Percentiles rank a stretch among this genome's conserved stretches.
These are phyloP conservation scores for Sandelia bainsii DNA, from an alignment of 2,797 vertebrate genomes.

Conservation along the genomic window DNA sequence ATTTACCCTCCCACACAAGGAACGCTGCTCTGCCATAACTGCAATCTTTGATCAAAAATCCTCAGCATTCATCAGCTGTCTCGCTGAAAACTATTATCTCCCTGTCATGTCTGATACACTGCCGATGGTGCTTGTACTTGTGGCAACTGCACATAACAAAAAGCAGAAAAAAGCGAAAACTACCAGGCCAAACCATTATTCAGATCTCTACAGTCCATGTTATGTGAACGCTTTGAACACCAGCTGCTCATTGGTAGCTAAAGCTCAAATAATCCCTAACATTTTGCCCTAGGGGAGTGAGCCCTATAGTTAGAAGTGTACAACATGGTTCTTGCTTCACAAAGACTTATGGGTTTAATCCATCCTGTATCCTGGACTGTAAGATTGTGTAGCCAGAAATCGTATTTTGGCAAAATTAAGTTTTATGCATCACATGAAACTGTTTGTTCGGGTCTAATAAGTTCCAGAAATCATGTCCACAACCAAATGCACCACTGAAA, in stretches of 20 bases:
- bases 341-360: slow-evolving; percentile 31
- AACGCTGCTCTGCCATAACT: slow-evolving; percentile 2
- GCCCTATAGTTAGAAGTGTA: slow-evolving; percentile 3
- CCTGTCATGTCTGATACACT: slow-evolving; percentile 7
- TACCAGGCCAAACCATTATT: slow-evolving; percentile 9
- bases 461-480: slow-evolving; percentile 32
- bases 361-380: not conserved
- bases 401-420: slow-evolving; percentile 5
- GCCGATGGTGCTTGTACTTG: not conserved
- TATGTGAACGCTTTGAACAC: slow-evolving; percentile 19
- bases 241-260: slow-evolving; percentile 38
- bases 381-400: not conserved
- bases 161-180: slow-evolving; percentile 8
- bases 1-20: slow-evolving; percentile 53
- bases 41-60: slow-evolving; percentile 44
- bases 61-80: slow-evolving; percentile 26
- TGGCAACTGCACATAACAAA: slow-evolving; percentile 7
- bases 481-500: slow-evolving; percentile 18
- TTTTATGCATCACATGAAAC: slow-evolving; percentile 21
- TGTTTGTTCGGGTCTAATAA: slow-evolving; percentile 44
- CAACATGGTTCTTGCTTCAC: slow-evolving; percentile 3
- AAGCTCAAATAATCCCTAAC: slow-evolving; percentile 64
- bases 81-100: slow-evolving; percentile 22
- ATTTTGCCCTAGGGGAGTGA: slow-evolving; percentile 40
- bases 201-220: slow-evolving; percentile 26